Percentiles rank a stretch among this genome's conserved stretches.
These are phyloP conservation scores for Hesperia comma DNA, from an alignment of 2,888 invertebrate species.

Conservation along the genomic window DNA sequence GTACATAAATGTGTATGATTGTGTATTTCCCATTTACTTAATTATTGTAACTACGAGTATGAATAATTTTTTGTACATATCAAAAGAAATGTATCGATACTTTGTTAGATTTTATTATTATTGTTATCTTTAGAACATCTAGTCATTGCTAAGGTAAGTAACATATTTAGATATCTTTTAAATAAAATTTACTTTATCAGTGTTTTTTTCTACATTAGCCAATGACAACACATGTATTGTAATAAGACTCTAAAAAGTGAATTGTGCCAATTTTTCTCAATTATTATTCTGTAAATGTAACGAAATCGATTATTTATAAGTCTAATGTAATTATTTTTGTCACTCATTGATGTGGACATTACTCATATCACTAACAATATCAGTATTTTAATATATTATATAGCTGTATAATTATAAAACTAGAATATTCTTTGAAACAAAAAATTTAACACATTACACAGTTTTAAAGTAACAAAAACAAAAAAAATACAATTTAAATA, in stretches of 20 bases:
- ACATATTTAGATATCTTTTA: neutral
- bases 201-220: neutral
- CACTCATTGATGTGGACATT: neutral
- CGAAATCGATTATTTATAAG: slow-evolving; percentile 16
- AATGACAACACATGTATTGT: neutral
- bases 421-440: neutral
- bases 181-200: neutral
- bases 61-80: slow-evolving; percentile 57
- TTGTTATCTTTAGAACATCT: slow-evolving; percentile 52
- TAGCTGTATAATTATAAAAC: too few relatives aligned
- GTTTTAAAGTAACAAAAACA: too few relatives aligned
- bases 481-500: too few relatives aligned
- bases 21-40: neutral
- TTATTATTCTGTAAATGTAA: neutral
- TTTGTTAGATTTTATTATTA: slow-evolving; percentile 50
- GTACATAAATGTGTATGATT: neutral
- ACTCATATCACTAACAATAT: slow-evolving; percentile 10
- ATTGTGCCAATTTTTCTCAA: slow-evolving; percentile 10
- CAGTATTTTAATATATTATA: neutral
- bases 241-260: slow-evolving; percentile 1
- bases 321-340: neutral
- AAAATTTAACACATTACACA: neutral
- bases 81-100: slow-evolving; percentile 51
- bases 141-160: slow-evolving; percentile 55
- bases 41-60: neutral